phyloP scores from a whole-genome alignment of 2,888 invertebrate genomes.

The Teleogryllus oceanicus region DNA sequence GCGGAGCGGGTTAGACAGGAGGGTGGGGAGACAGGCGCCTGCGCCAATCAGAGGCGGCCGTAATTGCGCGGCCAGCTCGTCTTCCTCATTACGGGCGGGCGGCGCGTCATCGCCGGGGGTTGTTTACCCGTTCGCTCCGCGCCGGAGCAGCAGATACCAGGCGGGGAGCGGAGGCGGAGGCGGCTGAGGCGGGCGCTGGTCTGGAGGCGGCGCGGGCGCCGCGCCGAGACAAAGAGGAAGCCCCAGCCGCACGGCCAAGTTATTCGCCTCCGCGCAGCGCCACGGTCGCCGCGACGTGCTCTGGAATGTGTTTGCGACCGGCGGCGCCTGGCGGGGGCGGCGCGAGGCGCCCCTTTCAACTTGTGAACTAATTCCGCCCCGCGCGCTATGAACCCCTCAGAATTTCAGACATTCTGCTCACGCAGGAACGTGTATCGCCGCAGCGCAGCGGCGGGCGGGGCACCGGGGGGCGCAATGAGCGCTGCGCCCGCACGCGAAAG shows the following conservation, averaged over 20 bases:
- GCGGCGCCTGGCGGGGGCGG: neutral
- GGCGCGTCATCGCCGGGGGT: neutral
- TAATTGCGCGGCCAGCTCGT: neutral
- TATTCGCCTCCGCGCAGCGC: neutral
- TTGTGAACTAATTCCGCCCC: slow-evolving; percentile 18
- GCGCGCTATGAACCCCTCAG: neutral
- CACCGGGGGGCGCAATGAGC: too few relatives aligned
- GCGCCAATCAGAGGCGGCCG: neutral
- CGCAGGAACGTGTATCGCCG: neutral
- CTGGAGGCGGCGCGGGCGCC: too few relatives aligned
- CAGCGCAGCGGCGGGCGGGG: too few relatives aligned
- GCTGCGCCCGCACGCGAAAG: too few relatives aligned
- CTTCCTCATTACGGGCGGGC: neutral
- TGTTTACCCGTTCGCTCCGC: neutral
- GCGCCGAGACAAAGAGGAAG: neutral
- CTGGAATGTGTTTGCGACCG: slow-evolving; percentile 6
- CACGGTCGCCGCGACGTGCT: neutral
- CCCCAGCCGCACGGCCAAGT: neutral
- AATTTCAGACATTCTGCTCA: neutral
- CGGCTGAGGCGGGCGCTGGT: too few relatives aligned
- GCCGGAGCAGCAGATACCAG: too few relatives aligned
- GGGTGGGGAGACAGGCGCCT: neutral
- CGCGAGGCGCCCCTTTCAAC: neutral
- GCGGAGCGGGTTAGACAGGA: neutral
- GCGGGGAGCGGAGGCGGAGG: too few relatives aligned